Evolutionary conservation across 2,113 vertebrate species (phyloP), one percentile per base, ranked within the genome.

Genomic region (Monopterus albus): DNA sequence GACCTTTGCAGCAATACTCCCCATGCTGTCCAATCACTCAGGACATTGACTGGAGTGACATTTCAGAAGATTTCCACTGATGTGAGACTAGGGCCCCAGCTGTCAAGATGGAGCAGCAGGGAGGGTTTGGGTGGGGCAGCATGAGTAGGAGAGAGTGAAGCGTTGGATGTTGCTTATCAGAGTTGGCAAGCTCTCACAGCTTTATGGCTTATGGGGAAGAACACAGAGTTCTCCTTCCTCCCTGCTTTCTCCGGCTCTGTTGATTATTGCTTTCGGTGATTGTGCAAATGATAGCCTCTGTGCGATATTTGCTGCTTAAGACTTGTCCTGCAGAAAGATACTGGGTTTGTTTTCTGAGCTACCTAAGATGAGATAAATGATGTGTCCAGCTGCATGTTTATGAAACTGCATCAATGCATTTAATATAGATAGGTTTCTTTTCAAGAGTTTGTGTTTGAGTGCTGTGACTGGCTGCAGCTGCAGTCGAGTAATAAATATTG

Each of bases 51-150:
- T 63, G 61, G 81, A 88, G 85, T 90, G 88, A 88, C 90, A 86
- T 84, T 75, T 89, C 57, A 59, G 86, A 72, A 91, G 80, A 91
- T 88, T 81, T 88, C 84, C 82, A 84, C 78, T 84, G 87, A 87
- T 87, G 74, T 86, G 71, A 70, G 61, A 78, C 70, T 40, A 36
- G 51, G 81, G 81, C 75, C 83, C 66, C 85, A 90, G 85, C 86
- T 88, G 87, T 90, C 76, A 67, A 67, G 76, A 49, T 4, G n/a
- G 62, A 81, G 68, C 42, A 18, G 52, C 15, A 40, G 58, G 79
- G 82, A 72, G 43, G 58, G 67, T 45, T 15, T 45, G 43, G 64
- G 52, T 51, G 61, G 64, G 65, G 67, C 49, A 67, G 78, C 63
- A 79, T 62, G 61, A 76, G 67, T 31, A 56, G 50, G 29, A 50